Conservation (phyloP, 2,888 invertebrate species). For the Morpho achilles region DNA sequence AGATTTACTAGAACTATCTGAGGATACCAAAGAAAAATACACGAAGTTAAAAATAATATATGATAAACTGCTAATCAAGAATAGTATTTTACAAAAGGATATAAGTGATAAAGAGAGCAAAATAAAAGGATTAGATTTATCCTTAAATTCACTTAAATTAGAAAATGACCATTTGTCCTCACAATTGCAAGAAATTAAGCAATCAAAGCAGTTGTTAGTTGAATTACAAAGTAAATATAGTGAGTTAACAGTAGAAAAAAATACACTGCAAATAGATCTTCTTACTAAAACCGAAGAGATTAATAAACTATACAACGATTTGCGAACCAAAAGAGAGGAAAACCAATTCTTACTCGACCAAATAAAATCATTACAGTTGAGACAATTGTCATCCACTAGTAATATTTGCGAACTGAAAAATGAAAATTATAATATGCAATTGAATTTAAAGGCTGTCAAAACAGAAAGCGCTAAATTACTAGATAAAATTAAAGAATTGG, state of each 20-base stretch:
- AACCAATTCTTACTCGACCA: conserved; percentile 40
- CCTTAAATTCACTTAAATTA: conserved; percentile 38
- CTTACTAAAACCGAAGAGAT: conserved; percentile 42
- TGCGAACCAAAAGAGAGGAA: conserved; percentile 49
- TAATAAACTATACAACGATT: conserved; percentile 37
- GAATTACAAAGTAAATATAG: conserved; percentile 40
- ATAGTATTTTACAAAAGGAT: conserved; percentile 23
- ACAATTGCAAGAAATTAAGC: conserved; percentile 30
- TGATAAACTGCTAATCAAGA: conserved; percentile 23
- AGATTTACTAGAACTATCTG: conserved; percentile 25
- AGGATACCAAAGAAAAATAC: conserved; percentile 24
- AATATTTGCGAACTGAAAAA: conserved; percentile 40
- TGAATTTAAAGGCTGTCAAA: conserved; percentile 37
- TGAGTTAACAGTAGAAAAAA: conserved; percentile 39
- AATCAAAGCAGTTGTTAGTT: conserved; percentile 37
- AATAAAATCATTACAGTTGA: conserved; percentile 36
- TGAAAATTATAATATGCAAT: conserved; percentile 41
- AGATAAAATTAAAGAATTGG: conserved; percentile 44
- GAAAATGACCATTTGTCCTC: conserved; percentile 35
- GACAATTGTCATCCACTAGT: conserved; percentile 33
- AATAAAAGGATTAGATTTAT: conserved; percentile 31
- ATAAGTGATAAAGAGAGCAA: conserved; percentile 20
- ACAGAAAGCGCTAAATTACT: conserved; percentile 47
- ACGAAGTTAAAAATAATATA: conserved; percentile 21
- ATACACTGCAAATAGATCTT: conserved; percentile 36